Base-by-base conservation (phyloP, 2,113 vertebrate genomes). In the Triplophysa siluroides region DNA sequence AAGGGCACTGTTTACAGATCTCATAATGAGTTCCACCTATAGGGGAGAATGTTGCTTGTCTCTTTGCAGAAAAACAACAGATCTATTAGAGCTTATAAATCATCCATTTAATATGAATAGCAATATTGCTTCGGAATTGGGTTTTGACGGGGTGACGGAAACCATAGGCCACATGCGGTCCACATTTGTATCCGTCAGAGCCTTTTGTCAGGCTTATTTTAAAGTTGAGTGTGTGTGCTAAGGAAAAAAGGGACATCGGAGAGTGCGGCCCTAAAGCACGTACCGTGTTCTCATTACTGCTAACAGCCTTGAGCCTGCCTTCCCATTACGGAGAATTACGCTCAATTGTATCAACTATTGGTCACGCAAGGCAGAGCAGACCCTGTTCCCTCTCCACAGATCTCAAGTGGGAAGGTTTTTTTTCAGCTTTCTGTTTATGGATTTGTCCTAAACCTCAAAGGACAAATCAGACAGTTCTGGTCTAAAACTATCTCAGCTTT, bases 291-390 rank as follows among this genome's bases (percentile, higher is more conserved):
- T 91, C 89, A 91, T 92, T 92, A 91, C 83, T 82, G 77, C 87
- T 86, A 89, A 89, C 90, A 90, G 85, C 89, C 87, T 88, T 91
- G 89, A 90, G 89, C 83, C 84, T 82, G 86, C 82, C 88, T 58
- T 81, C 82, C 90, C 88, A 90, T 92, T 91, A 91, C 74, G 83
- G 86, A 88, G 88, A 90, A 91, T 90, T 90, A 91, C 88, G 85
- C 87, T 89, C 88, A 89, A 88, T 89, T 85, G 87, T 89, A 87
- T 89, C 89, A 87, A 86, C 87, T 85, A 89, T 90, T 74, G 86
- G 89, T 89, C 88, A 85, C 85, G 71, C 85, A 83, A 86, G 74
- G 69, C 81, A 82, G 85, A 87, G 85, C 79, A 89, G 84, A 73
- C 77, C 81, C 1, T 80, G 72, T 85, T 90, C 86, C 88, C 86